Base-by-base conservation (phyloP, 2,113 vertebrate genomes). In the Dromiciops gliroides region DNA sequence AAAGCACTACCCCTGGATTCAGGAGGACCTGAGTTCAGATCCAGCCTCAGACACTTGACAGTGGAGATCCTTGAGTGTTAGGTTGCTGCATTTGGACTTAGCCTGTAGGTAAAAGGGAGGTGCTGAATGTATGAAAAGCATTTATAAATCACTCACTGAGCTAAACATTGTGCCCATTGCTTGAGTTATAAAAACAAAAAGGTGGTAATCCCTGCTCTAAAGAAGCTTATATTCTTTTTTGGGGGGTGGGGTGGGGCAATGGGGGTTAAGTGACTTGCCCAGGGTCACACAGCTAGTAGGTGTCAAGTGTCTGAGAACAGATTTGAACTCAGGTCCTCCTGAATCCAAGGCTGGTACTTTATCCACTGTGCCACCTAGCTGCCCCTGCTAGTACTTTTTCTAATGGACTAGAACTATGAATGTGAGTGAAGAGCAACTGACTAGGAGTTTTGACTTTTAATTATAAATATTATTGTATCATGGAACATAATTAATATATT, bases 371-470 rank as follows among this genome's bases (percentile, higher is more conserved):
- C n/a, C n/a, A n/a, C n/a, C n/a, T n/a, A n/a, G n/a, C n/a, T n/a
- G n/a, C n/a, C n/a, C n/a, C n/a, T n/a, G n/a, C 19, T n/a, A n/a
- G 5, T 75, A n/a, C 89, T 93, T 93, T 91, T 93, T 31, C 51
- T 94, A 50, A 37, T 91, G n/a, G 89, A 88, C n/a, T 91, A 53
- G 95, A 91, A 91, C 50, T 53, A 28, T 49, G 10, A 53, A 19
- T 16, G 44, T 51, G 47, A 44, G 47, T 48, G 51, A 53, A 14
- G 14, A 95, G 16, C 50, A 24, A 56, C 92, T 83, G 67, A n/a
- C 37, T 95, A 88, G 56, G 26, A 53, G 25, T 95, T 95, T 96
- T 95, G 92, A 3, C 37, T 96, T 95, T 44, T 95, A 25, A 93
- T 94, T 95, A 93, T 52, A 95, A 95, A 92, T 93, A 89, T 83